Base-by-base conservation (phyloP, 1,140 invertebrate species). In the Pygmarrhopalites habei region DNA sequence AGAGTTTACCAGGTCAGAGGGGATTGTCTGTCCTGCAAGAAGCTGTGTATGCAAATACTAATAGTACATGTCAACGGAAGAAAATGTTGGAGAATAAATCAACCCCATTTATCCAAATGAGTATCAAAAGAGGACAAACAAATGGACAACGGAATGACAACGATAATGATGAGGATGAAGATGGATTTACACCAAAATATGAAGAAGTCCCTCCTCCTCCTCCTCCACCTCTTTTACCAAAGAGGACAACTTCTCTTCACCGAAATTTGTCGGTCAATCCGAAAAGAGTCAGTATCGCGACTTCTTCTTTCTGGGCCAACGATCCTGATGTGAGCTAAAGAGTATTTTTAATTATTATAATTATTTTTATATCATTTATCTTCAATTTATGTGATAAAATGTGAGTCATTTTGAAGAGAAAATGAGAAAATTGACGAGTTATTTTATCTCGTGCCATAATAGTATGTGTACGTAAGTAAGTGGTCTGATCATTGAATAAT, bases 211-310 rank as follows among this genome's bases (percentile, higher is more conserved):
- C 5, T 7, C 32, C 32, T 2, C 64, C 64, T 4, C 64, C 64
- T 12, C 64, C 64, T 7, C 64, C 58, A 23, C 64, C n/a, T n/a
- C n/a, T n/a, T n/a, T n/a, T 56, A 7, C 64, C 64, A n/a, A 65
- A 60, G 21, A 46, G 64, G 43, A 60, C 64, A 15, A 65, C 64
- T 15, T 64, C 62, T 14, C 49, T 64, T n/a, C 17, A 57, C 52
- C 46, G 25, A 57, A 29, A 47, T 41, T 39, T 58, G 14, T 60
- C 62, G 10, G 30, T 60, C 21, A 68, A 68, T 56, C 66, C 66
- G 43, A 68, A 68, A 29, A 52, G 66, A 59, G 58, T 68, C 30
- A 64, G 61, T n/a, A 63, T 68, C 21, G 66, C 66, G 3, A 68
- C 66, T 35, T 68, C 66, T 0, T 57, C 66, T 3, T 68, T 68